Evolutionary conservation across 2,888 invertebrate species (phyloP).

Genomic region (Siphlonurus alternatus): DNA sequence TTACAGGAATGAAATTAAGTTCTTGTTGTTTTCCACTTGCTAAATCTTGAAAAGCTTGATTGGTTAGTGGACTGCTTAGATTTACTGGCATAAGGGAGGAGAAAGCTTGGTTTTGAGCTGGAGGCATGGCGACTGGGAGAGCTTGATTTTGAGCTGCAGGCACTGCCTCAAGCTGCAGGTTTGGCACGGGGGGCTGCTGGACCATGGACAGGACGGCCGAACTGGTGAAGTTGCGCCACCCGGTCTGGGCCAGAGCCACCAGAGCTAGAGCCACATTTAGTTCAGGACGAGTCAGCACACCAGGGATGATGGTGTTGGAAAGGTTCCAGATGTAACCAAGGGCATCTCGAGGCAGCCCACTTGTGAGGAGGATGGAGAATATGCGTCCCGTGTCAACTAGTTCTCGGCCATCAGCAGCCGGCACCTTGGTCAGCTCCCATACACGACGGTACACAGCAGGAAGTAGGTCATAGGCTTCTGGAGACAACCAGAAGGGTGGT

Average conservation of each 20-base stretch:
- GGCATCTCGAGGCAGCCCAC: conserved; percentile 29
- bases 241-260: conserved; percentile 30
- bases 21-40: no score
- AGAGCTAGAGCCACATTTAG: conserved; percentile 29
- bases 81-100: neutral
- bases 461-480: conserved; percentile 23
- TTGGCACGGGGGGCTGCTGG: conserved; percentile 22
- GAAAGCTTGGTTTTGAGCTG: neutral
- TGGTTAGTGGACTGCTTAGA: no score
- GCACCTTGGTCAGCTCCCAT: conserved; percentile 24
- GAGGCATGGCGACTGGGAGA: neutral
- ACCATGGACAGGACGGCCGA: conserved; percentile 18
- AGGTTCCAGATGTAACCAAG: conserved; percentile 32
- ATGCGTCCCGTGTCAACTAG: conserved; percentile 27
- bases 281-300: conserved; percentile 30
- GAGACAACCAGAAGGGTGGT: conserved; percentile 28
- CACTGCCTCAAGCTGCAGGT: conserved; percentile 21
- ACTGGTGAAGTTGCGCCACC: conserved; percentile 19
- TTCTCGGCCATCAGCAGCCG: conserved; percentile 21
- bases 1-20: no score
- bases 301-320: conserved; percentile 29
- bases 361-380: conserved; percentile 29
- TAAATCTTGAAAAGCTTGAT: neutral
- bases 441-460: conserved; percentile 28
- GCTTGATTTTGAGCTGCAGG: neutral